Percentiles rank a stretch among this genome's conserved stretches.
Conservation (phyloP, 2,113 vertebrate species). For the Gasterosteus nipponicus region DNA sequence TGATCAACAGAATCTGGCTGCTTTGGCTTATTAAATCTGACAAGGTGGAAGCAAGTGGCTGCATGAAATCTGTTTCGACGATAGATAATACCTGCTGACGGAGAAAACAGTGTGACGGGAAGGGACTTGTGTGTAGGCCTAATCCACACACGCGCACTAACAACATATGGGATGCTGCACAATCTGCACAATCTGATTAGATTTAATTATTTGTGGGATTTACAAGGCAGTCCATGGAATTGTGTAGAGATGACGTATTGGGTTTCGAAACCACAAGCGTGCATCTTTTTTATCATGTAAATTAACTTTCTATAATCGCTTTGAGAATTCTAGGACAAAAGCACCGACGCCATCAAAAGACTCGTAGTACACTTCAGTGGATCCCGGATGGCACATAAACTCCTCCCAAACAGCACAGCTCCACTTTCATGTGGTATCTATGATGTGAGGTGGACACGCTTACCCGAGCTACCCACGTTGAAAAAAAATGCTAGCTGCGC, state of each 20-base stretch:
- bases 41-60: slow-evolving; percentile 32
- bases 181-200: slow-evolving; percentile 60
- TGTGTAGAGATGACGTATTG: slow-evolving; percentile 30
- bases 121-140: slow-evolving; percentile 22
- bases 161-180: slow-evolving; percentile 50
- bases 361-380: neutral
- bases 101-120: slow-evolving; percentile 29
- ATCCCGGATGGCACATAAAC: slow-evolving; percentile 34
- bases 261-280: slow-evolving; percentile 16
- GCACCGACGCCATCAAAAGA: slow-evolving; percentile 32
- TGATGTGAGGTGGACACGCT: neutral
- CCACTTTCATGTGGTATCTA: neutral
- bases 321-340: slow-evolving; percentile 63
- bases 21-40: slow-evolving; percentile 40
- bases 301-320: slow-evolving; percentile 75
- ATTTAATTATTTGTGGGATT: slow-evolving; percentile 49
- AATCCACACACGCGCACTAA: slow-evolving; percentile 26
- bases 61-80: slow-evolving; percentile 30
- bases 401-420: neutral
- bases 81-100: slow-evolving; percentile 31
- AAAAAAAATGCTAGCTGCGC: neutral
- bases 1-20: slow-evolving; percentile 21
- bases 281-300: slow-evolving; percentile 67
- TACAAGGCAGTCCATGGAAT: slow-evolving; percentile 43
- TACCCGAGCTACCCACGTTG: neutral